Evolutionary conservation across 2,797 vertebrate species (phyloP).

Genomic region (Fundulus diaphanus): DNA sequence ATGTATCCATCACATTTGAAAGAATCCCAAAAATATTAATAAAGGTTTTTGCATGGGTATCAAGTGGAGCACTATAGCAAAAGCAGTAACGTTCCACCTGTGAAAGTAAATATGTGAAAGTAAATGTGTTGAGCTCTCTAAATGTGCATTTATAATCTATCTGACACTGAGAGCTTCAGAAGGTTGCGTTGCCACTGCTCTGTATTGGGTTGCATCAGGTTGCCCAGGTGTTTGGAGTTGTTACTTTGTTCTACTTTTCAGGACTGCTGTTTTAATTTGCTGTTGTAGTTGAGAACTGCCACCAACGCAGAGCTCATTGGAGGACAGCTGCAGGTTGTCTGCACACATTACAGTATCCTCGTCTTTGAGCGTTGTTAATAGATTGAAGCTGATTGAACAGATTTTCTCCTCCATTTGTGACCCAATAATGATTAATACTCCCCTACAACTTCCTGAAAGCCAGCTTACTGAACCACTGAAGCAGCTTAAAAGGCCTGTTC

Average conservation of each 20-base stretch:
- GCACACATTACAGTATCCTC: background rate
- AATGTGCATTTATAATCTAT: background rate
- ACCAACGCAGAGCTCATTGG: background rate
- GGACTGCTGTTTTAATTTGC: background rate
- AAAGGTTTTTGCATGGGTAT: too few species aligned
- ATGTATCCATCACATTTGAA: too few species aligned
- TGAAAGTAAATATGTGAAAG: too few species aligned
- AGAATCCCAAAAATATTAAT: too few species aligned
- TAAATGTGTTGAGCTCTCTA: background rate
- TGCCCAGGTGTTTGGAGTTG: background rate
- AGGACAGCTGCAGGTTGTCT: background rate
- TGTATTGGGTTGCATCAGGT: background rate
- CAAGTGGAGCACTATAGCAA: too few species aligned
- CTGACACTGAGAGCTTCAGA: background rate
- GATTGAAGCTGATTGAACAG: background rate
- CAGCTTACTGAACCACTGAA: constrained; percentile 29
- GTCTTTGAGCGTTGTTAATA: constrained; percentile 6
- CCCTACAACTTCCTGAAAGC: constrained; percentile 41
- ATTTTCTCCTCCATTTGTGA: constrained; percentile 10
- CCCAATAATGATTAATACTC: constrained; percentile 5
- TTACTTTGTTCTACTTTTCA: background rate
- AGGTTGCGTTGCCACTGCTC: background rate
- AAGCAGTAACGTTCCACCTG: too few species aligned
- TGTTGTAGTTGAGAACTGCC: background rate
- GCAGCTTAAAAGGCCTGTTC: constrained; percentile 15